These are phyloP conservation scores for Lineus longissimus DNA, from an alignment of 1,140 invertebrate genomes.

Conservation along the genomic window DNA sequence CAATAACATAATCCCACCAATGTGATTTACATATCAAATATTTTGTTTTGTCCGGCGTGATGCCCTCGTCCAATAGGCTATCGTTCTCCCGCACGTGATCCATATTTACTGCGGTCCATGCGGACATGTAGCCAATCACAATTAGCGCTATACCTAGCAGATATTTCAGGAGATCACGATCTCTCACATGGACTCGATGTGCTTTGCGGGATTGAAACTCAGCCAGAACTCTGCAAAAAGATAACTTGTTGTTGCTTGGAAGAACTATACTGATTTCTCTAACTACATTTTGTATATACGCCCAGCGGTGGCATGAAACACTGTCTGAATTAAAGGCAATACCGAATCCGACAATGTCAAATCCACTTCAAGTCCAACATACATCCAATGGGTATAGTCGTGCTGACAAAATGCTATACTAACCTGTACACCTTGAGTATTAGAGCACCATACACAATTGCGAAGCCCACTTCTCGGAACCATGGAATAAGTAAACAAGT, in stretches of 20 bases:
- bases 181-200: constrained; percentile 78
- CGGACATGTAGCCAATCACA: constrained; percentile 77
- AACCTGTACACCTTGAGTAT: constrained; percentile 83
- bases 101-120: constrained; percentile 69
- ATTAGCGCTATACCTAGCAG: constrained; percentile 71
- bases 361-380: no score
- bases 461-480: constrained; percentile 84
- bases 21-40: constrained; percentile 70
- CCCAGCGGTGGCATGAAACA: neutral
- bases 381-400: no score
- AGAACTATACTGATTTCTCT: neutral
- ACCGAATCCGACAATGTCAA: no score
- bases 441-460: constrained; percentile 84
- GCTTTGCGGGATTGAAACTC: constrained; percentile 80
- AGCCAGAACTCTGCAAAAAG: constrained; percentile 57
- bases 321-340: neutral
- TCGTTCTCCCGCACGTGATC: constrained; percentile 42
- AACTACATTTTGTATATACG: neutral
- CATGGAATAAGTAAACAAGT: constrained; percentile 80
- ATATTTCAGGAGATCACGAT: constrained; percentile 80
- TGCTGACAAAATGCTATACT: no score
- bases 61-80: constrained; percentile 53
- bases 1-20: constrained; percentile 86
- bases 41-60: constrained; percentile 52
- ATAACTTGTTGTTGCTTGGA: neutral